Percentiles rank a stretch among this genome's conserved stretches.
phyloP scores from a whole-genome alignment of 2,888 invertebrate species.

The Branchellion lobata region DNA sequence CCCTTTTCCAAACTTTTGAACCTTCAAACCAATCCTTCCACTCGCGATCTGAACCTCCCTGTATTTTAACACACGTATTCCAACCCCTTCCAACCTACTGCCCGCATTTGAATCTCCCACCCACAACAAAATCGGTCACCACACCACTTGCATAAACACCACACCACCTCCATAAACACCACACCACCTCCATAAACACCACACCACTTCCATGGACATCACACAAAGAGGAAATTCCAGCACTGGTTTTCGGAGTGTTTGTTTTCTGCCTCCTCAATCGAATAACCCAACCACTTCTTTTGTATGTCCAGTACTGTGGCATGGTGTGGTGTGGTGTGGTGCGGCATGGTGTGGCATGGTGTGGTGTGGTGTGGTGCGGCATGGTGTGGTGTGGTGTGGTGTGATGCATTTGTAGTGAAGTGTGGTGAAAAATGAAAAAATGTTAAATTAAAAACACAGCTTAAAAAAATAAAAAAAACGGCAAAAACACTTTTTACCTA shows the following conservation, averaged over 20 bases:
- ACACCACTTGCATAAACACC: no score
- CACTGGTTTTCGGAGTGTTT: constrained; percentile 10
- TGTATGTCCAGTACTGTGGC: background rate
- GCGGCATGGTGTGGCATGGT: background rate
- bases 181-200: no score
- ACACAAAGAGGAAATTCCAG: constrained; percentile 30
- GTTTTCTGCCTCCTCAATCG: constrained; percentile 7
- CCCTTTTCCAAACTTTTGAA: no score
- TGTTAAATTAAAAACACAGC: background rate
- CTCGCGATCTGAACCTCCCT: no score
- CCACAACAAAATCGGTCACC: no score
- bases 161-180: no score
- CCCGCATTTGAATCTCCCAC: no score
- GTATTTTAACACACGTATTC: no score
- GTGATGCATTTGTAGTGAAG: background rate
- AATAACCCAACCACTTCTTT: constrained; percentile 35
- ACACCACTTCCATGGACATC: no score
- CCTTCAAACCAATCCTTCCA: no score
- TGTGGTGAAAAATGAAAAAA: background rate
- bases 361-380: background rate
- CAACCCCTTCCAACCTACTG: no score
- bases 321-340: background rate
- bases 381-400: background rate
- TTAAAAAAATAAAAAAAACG: background rate
- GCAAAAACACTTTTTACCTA: no score